These are phyloP conservation scores for Armadillidium nasatum DNA, from an alignment of 1,140 invertebrate genomes.

Conservation along the genomic window DNA sequence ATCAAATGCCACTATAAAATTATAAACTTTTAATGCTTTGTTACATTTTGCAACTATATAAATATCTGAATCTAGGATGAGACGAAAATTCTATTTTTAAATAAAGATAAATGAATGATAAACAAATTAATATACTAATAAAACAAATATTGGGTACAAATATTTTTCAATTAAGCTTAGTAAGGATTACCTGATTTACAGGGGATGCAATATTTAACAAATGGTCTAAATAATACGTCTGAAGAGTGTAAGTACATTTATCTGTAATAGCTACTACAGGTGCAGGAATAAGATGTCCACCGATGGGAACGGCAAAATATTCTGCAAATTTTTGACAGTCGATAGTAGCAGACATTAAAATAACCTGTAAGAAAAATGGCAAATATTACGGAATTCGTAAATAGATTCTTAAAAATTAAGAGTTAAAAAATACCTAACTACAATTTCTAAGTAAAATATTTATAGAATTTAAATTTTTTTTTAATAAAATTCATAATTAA, in stretches of 20 bases:
- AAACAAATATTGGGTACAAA: slow-evolving; percentile 5
- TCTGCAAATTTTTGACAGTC: slow-evolving; percentile 52
- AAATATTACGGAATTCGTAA: too few relatives aligned
- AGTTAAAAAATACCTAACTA: too few relatives aligned
- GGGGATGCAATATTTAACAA: slow-evolving; percentile 1
- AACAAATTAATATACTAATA: slow-evolving; percentile 1
- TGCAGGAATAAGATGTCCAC: slow-evolving; percentile 51
- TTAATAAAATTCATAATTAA: too few relatives aligned
- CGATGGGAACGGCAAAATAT: slow-evolving; percentile 57
- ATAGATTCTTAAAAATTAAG: too few relatives aligned
- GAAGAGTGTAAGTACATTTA: background rate
- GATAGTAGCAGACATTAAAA: slow-evolving; percentile 62
- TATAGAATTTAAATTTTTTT: too few relatives aligned
- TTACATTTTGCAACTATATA: too few relatives aligned
- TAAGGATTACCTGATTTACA: background rate
- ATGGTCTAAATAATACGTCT: slow-evolving; percentile 25
- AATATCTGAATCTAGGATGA: too few relatives aligned
- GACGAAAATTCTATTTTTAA: too few relatives aligned
- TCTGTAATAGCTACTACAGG: slow-evolving; percentile 56
- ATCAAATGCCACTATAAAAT: too few relatives aligned
- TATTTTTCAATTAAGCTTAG: background rate
- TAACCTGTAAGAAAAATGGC: slow-evolving; percentile 57
- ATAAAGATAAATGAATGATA: too few relatives aligned
- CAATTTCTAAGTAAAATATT: too few relatives aligned
- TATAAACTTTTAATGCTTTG: too few relatives aligned